Base-by-base conservation (phyloP, 2,113 vertebrate genomes). In the Nerophis lumbriciformis region DNA sequence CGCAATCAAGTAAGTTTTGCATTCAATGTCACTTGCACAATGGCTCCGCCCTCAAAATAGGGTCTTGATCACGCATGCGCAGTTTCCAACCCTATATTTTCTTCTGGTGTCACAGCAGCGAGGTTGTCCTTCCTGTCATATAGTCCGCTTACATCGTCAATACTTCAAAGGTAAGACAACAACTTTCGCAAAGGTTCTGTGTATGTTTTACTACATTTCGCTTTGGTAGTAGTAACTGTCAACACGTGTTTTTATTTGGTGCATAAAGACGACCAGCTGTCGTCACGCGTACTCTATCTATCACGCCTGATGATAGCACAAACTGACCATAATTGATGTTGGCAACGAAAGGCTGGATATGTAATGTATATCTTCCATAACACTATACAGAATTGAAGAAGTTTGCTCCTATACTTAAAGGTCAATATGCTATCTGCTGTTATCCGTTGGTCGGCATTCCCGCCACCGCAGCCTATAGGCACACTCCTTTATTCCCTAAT, bases 81-180 rank as follows among this genome's bases (percentile, higher is more conserved):
- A 72, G 72, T 4, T 11, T 12, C 10, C 4, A 8, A 6, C 13
- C 6, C 56, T 45, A 56, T 15, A 68, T 60, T 85, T 71, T 88
- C 84, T 81, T 81, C 88, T 90, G 89, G 78, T n/a, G 63, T 83
- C 71, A 69, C 68, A 77, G 75, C 75, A 62, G 42, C n/a, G 19
- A 71, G 5, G 10, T 16, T 55, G 53, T 55, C 44, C 68, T 51
- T 64, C 59, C 28, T 21, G 19, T 39, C 58, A 12, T 19, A 59
- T 59, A 71, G 59, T 70, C 64, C 21, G 67, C 65, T 62, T 60
- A 58, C 69, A 70, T 68, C 71, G 49, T 36, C 48, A 47, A 6
- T 1, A 55, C 54, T 66, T 51, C 42, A 73, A 75, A 86, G 88
- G 88, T 90, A 83, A 65, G 82, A 37, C 28, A 53, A 4, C 21